Conservation (phyloP, 2,888 invertebrate genomes). For the Doris montereyensis region DNA sequence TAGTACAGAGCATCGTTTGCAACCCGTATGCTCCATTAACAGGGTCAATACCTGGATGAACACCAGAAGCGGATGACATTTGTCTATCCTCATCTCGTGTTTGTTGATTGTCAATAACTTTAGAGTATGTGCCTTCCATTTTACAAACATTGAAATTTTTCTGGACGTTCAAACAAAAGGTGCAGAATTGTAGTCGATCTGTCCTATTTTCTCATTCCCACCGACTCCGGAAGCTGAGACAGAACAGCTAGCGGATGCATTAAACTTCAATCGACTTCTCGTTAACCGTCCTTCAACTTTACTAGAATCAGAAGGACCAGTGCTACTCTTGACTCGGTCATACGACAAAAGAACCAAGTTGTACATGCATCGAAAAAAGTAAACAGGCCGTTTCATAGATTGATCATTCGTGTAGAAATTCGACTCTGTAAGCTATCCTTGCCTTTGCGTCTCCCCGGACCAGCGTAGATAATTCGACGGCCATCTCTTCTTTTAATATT, state of each 20-base stretch:
- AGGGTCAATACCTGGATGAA: too few species aligned
- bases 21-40: slow-evolving; percentile 25
- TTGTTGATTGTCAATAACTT: slow-evolving; percentile 13
- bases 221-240: neutral
- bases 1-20: slow-evolving; percentile 28
- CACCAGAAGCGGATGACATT: neutral
- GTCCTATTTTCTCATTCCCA: neutral
- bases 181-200: neutral
- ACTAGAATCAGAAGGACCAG: too few species aligned
- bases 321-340: too few species aligned
- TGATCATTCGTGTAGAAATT: too few species aligned
- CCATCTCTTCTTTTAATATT: neutral
- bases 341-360: too few species aligned
- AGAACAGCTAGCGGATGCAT: too few species aligned
- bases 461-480: neutral
- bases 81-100: neutral
- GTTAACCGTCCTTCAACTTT: too few species aligned
- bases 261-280: too few species aligned
- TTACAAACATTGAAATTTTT: neutral
- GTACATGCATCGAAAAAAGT: slow-evolving; percentile 3
- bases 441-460: too few species aligned
- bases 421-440: too few species aligned
- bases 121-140: neutral
- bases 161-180: neutral
- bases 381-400: slow-evolving; percentile 1